Percentiles rank a stretch among this genome's conserved stretches.
Evolutionary conservation across 2,113 vertebrate species (phyloP).

Genomic region (Sander vitreus): DNA sequence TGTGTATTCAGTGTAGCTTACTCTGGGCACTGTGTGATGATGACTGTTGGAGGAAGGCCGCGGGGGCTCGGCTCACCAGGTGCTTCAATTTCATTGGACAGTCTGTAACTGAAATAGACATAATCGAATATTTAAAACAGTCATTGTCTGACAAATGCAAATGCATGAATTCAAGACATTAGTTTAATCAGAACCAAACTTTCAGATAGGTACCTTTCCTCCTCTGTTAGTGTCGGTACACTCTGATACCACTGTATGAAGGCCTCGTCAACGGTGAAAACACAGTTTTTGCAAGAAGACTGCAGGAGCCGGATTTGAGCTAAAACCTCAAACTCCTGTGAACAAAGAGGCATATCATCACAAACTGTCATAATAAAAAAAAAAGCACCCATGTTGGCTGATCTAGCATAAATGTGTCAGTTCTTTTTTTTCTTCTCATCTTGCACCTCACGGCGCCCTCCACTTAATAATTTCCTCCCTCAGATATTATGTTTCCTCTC

Average conservation of each 20-base stretch:
- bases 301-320: slow-evolving; percentile 91
- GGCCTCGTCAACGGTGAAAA: slow-evolving; percentile 80
- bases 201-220: slow-evolving; percentile 83
- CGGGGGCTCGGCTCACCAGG: slow-evolving; percentile 79
- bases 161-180: neutral
- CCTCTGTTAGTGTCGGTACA: slow-evolving; percentile 85
- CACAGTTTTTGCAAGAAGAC: slow-evolving; percentile 89
- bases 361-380: slow-evolving; percentile 38
- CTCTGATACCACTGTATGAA: slow-evolving; percentile 88
- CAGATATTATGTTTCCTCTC: slow-evolving; percentile 21
- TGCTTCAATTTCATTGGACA: slow-evolving; percentile 90
- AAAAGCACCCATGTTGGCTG: neutral
- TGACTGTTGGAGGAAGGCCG: slow-evolving; percentile 83
- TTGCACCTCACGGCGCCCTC: slow-evolving; percentile 9
- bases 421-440: neutral
- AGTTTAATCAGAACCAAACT: neutral
- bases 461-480: slow-evolving; percentile 40
- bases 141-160: neutral
- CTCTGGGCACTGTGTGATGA: slow-evolving; percentile 91
- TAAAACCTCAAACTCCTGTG: slow-evolving; percentile 92
- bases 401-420: neutral
- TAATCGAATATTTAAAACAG: neutral
- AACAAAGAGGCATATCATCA: slow-evolving; percentile 26
- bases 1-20: slow-evolving; percentile 69
- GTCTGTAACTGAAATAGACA: slow-evolving; percentile 84